These are phyloP conservation scores for Pseudoips prasinana DNA, from an alignment of 2,888 invertebrate species.

Conservation along the genomic window DNA sequence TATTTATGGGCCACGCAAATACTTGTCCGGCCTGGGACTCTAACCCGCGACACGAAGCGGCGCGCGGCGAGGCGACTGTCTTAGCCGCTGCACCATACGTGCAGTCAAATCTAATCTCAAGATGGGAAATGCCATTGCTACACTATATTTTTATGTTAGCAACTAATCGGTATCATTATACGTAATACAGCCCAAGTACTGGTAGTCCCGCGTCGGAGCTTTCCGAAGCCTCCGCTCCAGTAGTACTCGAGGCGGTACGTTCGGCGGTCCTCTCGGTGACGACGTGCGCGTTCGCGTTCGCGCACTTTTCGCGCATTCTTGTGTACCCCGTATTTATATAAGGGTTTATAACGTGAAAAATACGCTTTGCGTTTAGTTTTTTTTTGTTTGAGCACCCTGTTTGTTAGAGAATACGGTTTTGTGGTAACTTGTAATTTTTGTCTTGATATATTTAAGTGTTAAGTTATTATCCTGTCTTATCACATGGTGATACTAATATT, in stretches of 20 bases:
- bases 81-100: too few relatives aligned
- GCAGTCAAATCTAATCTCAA: too few relatives aligned
- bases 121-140: not conserved
- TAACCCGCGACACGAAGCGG: too few relatives aligned
- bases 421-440: too few relatives aligned
- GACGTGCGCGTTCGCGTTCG: constrained; percentile 31
- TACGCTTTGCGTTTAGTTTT: constrained; percentile 26
- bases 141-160: constrained; percentile 6
- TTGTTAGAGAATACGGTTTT: too few relatives aligned
- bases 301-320: constrained; percentile 14
- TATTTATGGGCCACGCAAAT: too few relatives aligned
- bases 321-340: constrained; percentile 25
- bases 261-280: constrained; percentile 26
- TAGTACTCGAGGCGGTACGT: constrained; percentile 34
- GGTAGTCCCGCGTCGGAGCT: constrained; percentile 35
- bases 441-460: too few relatives aligned
- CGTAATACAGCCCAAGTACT: constrained; percentile 31
- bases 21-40: too few relatives aligned
- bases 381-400: too few relatives aligned
- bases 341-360: constrained; percentile 20
- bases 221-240: constrained; percentile 37
- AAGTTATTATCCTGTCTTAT: too few relatives aligned
- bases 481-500: too few relatives aligned
- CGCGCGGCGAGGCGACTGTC: too few relatives aligned
- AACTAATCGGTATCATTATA: constrained; percentile 18